Evolutionary conservation across 2,797 vertebrate species (phyloP).

Genomic region (Enteromius thamalakanensis): DNA sequence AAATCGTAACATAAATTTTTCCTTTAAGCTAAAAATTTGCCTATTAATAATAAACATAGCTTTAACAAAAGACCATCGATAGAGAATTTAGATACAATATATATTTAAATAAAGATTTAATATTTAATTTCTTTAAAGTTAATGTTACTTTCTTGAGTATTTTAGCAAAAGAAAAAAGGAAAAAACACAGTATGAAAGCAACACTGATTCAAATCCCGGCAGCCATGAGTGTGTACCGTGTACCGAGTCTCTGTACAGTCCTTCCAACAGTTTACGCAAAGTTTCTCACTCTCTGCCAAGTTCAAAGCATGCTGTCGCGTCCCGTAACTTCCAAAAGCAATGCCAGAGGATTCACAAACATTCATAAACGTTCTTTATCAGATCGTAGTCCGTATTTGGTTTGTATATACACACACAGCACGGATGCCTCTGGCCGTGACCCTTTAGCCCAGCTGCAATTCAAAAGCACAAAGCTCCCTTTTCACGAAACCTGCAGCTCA

Average conservation of each 20-base stretch:
- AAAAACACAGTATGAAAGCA: slow-evolving; percentile 11
- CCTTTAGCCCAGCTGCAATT: slow-evolving; percentile 79
- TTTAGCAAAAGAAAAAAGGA: not conserved
- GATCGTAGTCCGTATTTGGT: slow-evolving; percentile 49
- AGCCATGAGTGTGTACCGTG: slow-evolving; percentile 3
- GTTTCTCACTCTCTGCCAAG: slow-evolving; percentile 54
- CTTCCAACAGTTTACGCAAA: slow-evolving; percentile 40
- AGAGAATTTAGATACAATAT: not conserved
- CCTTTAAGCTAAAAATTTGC: not conserved
- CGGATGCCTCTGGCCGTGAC: slow-evolving; percentile 79
- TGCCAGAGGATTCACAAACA: slow-evolving; percentile 45
- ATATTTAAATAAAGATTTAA: not conserved
- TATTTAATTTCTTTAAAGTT: not conserved
- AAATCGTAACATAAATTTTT: not conserved
- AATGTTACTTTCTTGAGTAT: not conserved
- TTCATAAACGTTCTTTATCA: slow-evolving; percentile 45
- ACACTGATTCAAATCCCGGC: slow-evolving; percentile 1
- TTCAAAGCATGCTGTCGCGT: slow-evolving; percentile 42
- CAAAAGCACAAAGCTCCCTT: slow-evolving; percentile 83
- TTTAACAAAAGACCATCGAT: slow-evolving; percentile 2
- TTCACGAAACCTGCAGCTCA: slow-evolving; percentile 70
- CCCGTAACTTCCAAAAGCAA: slow-evolving; percentile 41
- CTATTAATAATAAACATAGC: not conserved
- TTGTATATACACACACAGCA: slow-evolving; percentile 62
- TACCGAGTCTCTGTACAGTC: not conserved